Evolutionary conservation across 2,797 vertebrate species (phyloP), one percentile per base, ranked within the genome.

Genomic region (Bovichtus diacanthus): DNA sequence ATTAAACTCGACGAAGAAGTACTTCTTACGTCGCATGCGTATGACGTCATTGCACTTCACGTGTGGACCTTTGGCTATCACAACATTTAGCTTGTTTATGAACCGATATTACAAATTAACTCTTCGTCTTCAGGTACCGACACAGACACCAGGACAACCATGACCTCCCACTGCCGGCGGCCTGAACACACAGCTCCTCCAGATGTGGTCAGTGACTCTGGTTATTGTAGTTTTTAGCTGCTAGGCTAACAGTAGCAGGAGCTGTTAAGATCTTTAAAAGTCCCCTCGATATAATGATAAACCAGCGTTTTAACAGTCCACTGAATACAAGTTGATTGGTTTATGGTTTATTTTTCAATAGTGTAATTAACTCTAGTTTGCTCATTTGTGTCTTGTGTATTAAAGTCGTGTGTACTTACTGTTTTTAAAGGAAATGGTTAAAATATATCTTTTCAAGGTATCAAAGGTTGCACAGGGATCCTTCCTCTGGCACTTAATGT

Each of bases 111-210:
- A 19, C 1, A 19, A 5, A 15, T 13, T 6, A 6, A 18, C 2
- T 16, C 0, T 7, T 74, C 0, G 0, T 58, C 8, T 41, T 54
- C 11, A 23, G 15, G 46, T 3, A 41, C 1, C 1, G 16, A 38
- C 12, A 29, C 12, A 2, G 5, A 38, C 9, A 49, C 0, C 18
- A 1, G 12, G 29, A 41, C 7, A 60, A 72, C 2, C 31, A 96
- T 96, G 95, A 58, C 93, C 6, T 95, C 94, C 49, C 94, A 88
- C 61, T 92, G 95, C 63, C 92, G 95, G 18, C 93, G 95, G 69
- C 95, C 95, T 0, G 95, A 96, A 58, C 95, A 95, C 39, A 65
- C 83, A 13, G 95, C 94, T 46, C 95, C 95, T 69, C 93, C 95
- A 2, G 94, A 96, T 62, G 77, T 95, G 93, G 95, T 95, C n/a